These are phyloP conservation scores for Sorex araneus DNA, from an alignment of 2,113 vertebrate species.

Conservation along the genomic window DNA sequence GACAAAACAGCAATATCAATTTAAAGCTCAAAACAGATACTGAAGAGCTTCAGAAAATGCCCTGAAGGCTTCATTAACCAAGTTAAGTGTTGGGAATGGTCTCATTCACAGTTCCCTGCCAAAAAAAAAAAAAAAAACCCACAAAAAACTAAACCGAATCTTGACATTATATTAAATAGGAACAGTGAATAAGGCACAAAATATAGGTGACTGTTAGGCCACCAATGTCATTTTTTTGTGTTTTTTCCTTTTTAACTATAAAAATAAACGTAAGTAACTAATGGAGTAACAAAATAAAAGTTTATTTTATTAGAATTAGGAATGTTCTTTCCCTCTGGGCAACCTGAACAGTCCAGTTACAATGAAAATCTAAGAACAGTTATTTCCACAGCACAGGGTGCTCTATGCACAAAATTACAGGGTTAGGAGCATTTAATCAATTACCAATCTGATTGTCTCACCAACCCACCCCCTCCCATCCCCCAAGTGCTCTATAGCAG, in stretches of 20 bases:
- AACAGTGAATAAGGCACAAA: conserved; percentile 78
- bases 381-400: conserved; percentile 86
- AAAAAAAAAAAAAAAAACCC: background rate
- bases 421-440: conserved; percentile 85
- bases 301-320: conserved; percentile 87
- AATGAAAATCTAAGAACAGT: conserved; percentile 88
- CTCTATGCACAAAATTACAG: conserved; percentile 85
- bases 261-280: conserved; percentile 82
- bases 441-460: conserved; percentile 82
- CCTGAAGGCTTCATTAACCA: conserved; percentile 48
- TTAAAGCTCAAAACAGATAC: background rate
- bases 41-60: conserved; percentile 43
- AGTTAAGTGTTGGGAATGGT: conserved; percentile 44
- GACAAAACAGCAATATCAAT: conserved; percentile 58
- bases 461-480: conserved; percentile 78
- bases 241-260: conserved; percentile 2
- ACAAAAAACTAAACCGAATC: conserved; percentile 45
- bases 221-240: conserved; percentile 46
- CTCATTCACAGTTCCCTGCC: conserved; percentile 78
- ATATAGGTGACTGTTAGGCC: conserved; percentile 48
- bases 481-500: conserved; percentile 81
- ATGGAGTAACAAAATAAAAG: conserved; percentile 84
- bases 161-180: conserved; percentile 70
- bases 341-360: conserved; percentile 88
- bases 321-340: conserved; percentile 87